Conservation (phyloP, 2,113 vertebrate genomes). For the Probosciger aterrimus region DNA sequence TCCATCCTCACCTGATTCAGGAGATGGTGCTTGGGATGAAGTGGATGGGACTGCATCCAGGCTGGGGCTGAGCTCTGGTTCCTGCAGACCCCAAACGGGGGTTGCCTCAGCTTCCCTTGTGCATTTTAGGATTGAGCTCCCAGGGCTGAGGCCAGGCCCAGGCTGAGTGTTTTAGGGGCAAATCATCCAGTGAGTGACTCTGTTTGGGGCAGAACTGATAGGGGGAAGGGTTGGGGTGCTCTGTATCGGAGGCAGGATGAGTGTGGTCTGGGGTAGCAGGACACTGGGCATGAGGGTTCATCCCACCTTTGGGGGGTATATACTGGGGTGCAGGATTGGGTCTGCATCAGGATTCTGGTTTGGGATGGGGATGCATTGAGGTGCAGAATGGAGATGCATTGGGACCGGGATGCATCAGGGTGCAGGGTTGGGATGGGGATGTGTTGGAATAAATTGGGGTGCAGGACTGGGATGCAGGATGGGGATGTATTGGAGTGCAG, state of each 20-base stretch:
- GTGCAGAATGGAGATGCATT: background rate
- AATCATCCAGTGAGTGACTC: background rate
- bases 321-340: background rate
- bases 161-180: background rate
- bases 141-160: background rate
- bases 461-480: background rate
- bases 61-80: rapidly evolving
- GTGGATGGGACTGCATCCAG: background rate
- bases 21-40: background rate
- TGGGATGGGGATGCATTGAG: too few species aligned
- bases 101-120: background rate
- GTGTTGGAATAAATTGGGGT: too few species aligned
- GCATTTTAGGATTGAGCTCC: background rate
- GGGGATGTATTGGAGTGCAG: background rate
- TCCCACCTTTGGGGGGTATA: background rate
- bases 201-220: rapidly evolving
- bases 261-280: background rate
- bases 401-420: too few species aligned
- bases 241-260: rapidly evolving
- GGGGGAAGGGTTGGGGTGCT: background rate
- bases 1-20: background rate
- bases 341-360: background rate
- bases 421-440: background rate
- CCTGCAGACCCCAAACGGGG: rapidly evolving
- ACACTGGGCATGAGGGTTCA: rapidly evolving